A percentile compares a stretch with the other conserved stretches of the same genome.
These are phyloP conservation scores for Chaetodon trifascialis DNA, from an alignment of 2,113 vertebrate genomes.

Conservation along the genomic window DNA sequence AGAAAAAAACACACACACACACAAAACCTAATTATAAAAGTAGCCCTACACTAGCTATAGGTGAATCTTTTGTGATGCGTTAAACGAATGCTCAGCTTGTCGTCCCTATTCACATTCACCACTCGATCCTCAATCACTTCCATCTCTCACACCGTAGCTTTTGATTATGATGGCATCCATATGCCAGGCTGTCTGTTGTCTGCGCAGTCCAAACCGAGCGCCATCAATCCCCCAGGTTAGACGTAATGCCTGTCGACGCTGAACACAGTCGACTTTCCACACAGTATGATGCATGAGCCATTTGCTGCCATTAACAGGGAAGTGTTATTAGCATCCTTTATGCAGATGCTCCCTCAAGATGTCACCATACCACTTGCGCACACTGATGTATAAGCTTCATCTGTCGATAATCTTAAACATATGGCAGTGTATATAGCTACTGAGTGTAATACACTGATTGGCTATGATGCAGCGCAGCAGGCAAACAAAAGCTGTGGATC, in stretches of 20 bases:
- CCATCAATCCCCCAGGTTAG: conserved; percentile 33
- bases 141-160: conserved; percentile 29
- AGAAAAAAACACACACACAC: neutral
- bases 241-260: conserved; percentile 9
- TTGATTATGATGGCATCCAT: conserved; percentile 41
- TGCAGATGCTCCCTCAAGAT: conserved; percentile 36
- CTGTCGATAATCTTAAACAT: conserved; percentile 35
- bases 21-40: conserved; percentile 27
- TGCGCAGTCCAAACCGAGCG: conserved; percentile 4
- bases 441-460: conserved; percentile 36
- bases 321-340: conserved; percentile 29
- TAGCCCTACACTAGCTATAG: neutral
- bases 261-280: conserved; percentile 14
- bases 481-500: conserved; percentile 52
- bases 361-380: conserved; percentile 17
- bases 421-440: neutral
- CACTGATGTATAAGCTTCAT: conserved; percentile 16
- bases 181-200: conserved; percentile 20
- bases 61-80: neutral
- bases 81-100: neutral
- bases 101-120: conserved; percentile 12
- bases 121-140: conserved; percentile 9
- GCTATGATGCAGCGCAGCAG: conserved; percentile 51
- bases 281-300: conserved; percentile 46
- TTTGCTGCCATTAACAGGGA: conserved; percentile 35